phyloP scores from a whole-genome alignment of 2,113 vertebrate genomes.

The Ondatra zibethicus region DNA sequence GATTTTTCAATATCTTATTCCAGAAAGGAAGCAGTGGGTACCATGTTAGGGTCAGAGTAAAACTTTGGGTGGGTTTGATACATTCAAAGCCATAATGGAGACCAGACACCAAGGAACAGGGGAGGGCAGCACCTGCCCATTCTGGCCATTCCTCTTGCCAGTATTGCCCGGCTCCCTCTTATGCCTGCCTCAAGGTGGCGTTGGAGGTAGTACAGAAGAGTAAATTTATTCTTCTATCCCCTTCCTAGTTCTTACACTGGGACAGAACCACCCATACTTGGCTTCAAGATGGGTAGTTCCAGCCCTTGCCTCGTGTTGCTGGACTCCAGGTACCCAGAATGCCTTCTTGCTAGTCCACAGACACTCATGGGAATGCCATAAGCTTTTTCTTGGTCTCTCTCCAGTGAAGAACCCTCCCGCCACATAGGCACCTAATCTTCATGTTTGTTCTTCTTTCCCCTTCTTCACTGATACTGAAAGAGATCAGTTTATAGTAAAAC shows the following conservation, averaged over 20 bases:
- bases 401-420: not conserved
- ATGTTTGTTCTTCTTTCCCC: not conserved
- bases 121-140: not conserved
- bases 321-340: not conserved
- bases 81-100: not conserved
- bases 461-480: conserved; percentile 47
- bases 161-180: not conserved
- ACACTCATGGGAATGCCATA: conserved; percentile 45
- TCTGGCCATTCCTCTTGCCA: not conserved
- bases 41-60: conserved; percentile 5
- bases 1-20: conserved; percentile 28
- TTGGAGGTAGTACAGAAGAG: conserved; percentile 26
- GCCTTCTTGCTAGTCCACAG: not conserved
- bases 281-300: not conserved
- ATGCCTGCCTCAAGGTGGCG: not conserved
- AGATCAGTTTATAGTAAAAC: conserved; percentile 13
- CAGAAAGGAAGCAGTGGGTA: conserved; percentile 13
- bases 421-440: not conserved
- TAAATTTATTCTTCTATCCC: conserved; percentile 35
- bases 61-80: not conserved
- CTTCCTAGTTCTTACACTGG: not conserved
- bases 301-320: not conserved
- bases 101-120: not conserved
- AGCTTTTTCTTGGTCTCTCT: not conserved
- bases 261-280: conserved; percentile 10